phyloP scores from a whole-genome alignment of 2,113 vertebrate species.

The Speoplatyrhinus poulsoni region DNA sequence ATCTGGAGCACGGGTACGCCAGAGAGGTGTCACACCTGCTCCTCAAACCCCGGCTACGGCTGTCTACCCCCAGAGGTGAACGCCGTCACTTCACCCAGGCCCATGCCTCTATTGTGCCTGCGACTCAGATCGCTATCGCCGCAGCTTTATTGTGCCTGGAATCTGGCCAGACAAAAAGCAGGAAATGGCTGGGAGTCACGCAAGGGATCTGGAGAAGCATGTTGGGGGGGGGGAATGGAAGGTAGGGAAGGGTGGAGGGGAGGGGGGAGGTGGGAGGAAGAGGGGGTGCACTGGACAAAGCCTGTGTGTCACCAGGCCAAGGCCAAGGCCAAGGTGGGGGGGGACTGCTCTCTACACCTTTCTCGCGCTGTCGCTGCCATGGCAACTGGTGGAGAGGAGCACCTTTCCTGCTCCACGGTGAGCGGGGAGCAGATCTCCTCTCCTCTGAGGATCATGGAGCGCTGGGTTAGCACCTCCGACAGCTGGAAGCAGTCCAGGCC shows the following conservation, averaged over 20 bases:
- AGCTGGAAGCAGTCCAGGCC: constrained; percentile 89
- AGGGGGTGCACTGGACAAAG: constrained; percentile 17
- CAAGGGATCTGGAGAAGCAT: constrained; percentile 71
- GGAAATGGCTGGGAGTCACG: constrained; percentile 78
- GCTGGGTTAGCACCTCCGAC: constrained; percentile 90
- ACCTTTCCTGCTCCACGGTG: constrained; percentile 87
- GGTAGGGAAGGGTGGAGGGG: background rate
- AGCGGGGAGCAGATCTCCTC: constrained; percentile 93
- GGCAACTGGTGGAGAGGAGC: background rate
- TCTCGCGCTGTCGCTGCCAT: background rate
- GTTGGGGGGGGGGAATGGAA: constrained; percentile 22
- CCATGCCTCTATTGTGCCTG: constrained; percentile 72
- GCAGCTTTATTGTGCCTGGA: constrained; percentile 74
- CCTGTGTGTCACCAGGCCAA: constrained; percentile 41
- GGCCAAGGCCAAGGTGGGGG: background rate
- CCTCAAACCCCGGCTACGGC: constrained; percentile 29
- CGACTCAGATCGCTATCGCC: constrained; percentile 76
- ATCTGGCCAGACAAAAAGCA: constrained; percentile 77
- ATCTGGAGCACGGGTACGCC: background rate
- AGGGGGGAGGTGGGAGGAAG: background rate
- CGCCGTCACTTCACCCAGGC: constrained; percentile 59
- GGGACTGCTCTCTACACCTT: no score
- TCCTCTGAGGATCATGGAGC: constrained; percentile 91
- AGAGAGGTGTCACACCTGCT: constrained; percentile 24
- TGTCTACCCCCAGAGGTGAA: constrained; percentile 53